These are phyloP conservation scores for Pelmatolapia mariae DNA, from an alignment of 2,113 vertebrate genomes.

Conservation along the genomic window DNA sequence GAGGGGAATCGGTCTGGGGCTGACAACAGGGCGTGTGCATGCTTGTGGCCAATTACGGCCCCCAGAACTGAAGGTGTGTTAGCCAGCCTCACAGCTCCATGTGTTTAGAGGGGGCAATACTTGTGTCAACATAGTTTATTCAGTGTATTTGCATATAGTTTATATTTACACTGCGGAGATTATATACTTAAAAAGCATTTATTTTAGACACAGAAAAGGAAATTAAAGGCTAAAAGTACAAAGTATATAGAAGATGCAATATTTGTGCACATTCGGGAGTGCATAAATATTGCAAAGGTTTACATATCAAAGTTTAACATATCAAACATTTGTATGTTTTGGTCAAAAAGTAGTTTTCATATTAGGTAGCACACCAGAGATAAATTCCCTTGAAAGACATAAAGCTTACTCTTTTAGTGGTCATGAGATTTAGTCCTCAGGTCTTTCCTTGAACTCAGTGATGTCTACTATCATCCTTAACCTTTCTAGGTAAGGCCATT, in stretches of 20 bases:
- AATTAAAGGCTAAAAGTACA: background rate
- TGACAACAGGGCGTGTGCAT: slow-evolving; percentile 11
- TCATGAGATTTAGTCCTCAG: background rate
- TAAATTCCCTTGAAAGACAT: background rate
- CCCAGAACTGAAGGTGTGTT: slow-evolving; percentile 29
- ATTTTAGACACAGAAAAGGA: background rate
- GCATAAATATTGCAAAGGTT: background rate
- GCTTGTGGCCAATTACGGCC: slow-evolving; percentile 27
- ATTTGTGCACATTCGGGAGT: background rate
- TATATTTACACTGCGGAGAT: background rate
- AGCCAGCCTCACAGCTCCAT: background rate
- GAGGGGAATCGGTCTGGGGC: background rate
- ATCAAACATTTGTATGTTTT: background rate
- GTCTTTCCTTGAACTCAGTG: background rate
- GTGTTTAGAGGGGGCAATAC: background rate
- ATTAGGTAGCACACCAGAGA: background rate
- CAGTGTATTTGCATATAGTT: background rate
- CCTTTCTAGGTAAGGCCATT: background rate
- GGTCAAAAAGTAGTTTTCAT: background rate
- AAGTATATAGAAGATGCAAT: background rate
- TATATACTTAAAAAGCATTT: background rate
- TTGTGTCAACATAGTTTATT: background rate
- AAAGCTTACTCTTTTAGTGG: background rate
- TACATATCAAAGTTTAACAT: background rate
- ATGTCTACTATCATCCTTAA: background rate